These are phyloP conservation scores for Dendrocincla fuliginosa DNA, from an alignment of 2,797 vertebrate genomes.

Conservation along the genomic window DNA sequence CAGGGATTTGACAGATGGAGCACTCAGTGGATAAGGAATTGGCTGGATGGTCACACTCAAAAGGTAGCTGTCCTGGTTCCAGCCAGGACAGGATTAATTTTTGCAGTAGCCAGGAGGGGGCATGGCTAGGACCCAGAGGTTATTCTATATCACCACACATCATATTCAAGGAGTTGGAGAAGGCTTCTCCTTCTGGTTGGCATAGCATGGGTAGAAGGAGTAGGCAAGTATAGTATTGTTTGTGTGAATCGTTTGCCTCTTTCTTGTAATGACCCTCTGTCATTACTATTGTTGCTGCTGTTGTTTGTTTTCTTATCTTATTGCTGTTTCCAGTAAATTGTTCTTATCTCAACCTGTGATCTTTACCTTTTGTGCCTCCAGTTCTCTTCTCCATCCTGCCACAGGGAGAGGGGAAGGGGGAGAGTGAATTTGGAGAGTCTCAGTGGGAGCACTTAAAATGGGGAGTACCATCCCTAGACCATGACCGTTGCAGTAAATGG, in stretches of 20 bases:
- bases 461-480: background rate
- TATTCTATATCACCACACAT: background rate
- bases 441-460: background rate
- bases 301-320: background rate
- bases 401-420: too few species aligned
- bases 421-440: background rate
- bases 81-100: background rate
- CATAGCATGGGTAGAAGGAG: background rate
- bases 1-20: background rate
- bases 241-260: fast-evolving
- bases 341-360: background rate
- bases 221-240: fast-evolving
- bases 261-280: background rate
- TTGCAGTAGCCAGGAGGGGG: background rate
- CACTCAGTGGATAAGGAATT: background rate
- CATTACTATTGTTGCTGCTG: background rate
- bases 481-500: background rate
- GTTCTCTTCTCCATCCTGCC: background rate
- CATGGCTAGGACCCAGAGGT: background rate
- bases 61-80: background rate
- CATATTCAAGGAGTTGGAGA: background rate
- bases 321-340: background rate
- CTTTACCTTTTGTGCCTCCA: background rate
- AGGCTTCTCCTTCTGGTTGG: background rate
- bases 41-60: background rate